Percentiles rank a stretch among this genome's conserved stretches.
These are phyloP conservation scores for Coturnix japonica DNA, from an alignment of 2,113 vertebrate species.

Conservation along the genomic window DNA sequence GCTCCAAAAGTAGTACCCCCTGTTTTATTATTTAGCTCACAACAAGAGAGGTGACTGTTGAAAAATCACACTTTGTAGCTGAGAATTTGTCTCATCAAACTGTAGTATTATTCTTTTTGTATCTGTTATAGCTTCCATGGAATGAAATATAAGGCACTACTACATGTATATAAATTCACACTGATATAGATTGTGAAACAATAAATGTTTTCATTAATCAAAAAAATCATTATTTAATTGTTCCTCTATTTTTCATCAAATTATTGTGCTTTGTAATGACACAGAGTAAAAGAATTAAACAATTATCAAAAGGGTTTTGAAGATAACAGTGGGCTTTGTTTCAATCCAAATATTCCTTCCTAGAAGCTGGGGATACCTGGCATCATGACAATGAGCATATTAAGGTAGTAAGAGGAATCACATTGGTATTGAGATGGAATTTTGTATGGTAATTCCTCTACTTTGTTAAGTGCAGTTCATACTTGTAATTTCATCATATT, in stretches of 20 bases:
- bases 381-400: neutral
- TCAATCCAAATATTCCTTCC: neutral
- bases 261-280: neutral
- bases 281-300: neutral
- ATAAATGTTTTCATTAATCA: neutral
- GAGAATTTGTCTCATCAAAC: no score
- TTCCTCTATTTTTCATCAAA: neutral
- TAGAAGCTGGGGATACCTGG: neutral
- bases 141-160: no score
- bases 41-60: no score
- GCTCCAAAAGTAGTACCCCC: neutral
- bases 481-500: neutral
- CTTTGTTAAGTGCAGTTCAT: neutral
- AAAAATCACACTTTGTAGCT: no score
- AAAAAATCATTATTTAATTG: neutral
- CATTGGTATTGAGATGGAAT: neutral
- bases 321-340: neutral
- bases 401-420: neutral
- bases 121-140: no score
- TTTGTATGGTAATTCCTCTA: neutral
- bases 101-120: no score
- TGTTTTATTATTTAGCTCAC: neutral
- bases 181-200: neutral
- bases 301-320: neutral
- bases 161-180: neutral